Conservation (phyloP, 37 sponge, comb jelly and placozoan species). For the Bolinopsis microptera region DNA sequence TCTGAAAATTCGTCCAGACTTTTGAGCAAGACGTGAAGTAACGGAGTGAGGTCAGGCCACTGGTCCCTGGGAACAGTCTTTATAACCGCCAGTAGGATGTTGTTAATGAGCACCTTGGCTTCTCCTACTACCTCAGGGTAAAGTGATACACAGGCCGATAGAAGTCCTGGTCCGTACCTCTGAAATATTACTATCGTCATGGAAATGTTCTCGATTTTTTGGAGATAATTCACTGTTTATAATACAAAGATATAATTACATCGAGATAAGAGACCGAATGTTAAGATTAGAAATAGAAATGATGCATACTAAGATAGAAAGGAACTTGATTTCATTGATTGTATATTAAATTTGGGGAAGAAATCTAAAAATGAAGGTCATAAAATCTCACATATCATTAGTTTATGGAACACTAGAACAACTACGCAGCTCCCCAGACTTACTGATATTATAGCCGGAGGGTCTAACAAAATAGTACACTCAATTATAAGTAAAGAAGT, state of each 20-base stretch:
- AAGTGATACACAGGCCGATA: not conserved
- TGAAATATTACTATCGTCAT: not conserved
- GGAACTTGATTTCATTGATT: no score
- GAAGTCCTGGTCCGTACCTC: slow-evolving; percentile 26
- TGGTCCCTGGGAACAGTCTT: not conserved
- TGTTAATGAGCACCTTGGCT: slow-evolving; percentile 44
- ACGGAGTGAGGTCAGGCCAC: slow-evolving; percentile 47
- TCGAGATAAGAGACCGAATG: no score
- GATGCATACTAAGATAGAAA: no score
- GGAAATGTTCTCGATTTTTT: not conserved
- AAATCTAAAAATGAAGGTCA: not conserved
- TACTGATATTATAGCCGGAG: slow-evolving; percentile 49
- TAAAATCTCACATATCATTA: not conserved
- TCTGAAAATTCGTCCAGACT: not conserved
- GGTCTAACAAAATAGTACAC: slow-evolving; percentile 65
- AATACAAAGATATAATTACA: no score
- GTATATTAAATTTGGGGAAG: no score
- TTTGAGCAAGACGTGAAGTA: not conserved
- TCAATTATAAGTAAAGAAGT: slow-evolving; percentile 56
- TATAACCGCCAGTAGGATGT: slow-evolving; percentile 30
- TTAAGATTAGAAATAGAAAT: no score
- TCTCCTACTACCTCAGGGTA: slow-evolving; percentile 54
- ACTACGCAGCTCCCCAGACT: no score
- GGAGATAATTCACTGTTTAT: no score
- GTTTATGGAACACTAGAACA: no score